Percentiles rank a stretch among this genome's conserved stretches.
These are phyloP conservation scores for Salarias fasciatus DNA, from an alignment of 2,797 vertebrate genomes.

Conservation along the genomic window DNA sequence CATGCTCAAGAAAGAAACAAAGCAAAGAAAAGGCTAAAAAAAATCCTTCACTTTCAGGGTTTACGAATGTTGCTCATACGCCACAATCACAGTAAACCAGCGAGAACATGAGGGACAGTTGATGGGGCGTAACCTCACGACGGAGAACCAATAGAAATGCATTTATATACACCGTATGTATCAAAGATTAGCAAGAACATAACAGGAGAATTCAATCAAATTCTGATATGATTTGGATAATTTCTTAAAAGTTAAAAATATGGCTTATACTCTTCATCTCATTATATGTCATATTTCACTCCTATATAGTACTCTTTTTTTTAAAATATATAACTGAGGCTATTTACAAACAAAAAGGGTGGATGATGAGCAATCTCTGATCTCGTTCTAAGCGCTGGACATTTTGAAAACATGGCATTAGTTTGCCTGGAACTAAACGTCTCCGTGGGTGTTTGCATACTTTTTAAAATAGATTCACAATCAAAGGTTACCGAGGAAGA, in stretches of 20 bases:
- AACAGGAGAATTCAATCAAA: slow-evolving; percentile 72
- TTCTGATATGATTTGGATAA: slow-evolving; percentile 80
- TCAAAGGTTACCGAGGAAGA: slow-evolving; percentile 13
- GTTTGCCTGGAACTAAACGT: slow-evolving; percentile 52
- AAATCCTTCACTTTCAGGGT: slow-evolving; percentile 43
- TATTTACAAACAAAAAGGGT: slow-evolving; percentile 84
- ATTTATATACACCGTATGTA: slow-evolving; percentile 73
- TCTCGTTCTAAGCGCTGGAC: slow-evolving; percentile 57
- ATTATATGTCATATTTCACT: slow-evolving; percentile 74
- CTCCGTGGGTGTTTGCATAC: slow-evolving; percentile 29
- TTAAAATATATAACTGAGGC: slow-evolving; percentile 58
- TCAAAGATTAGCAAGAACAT: slow-evolving; percentile 77
- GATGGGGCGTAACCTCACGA: slow-evolving; percentile 61
- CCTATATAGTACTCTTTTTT: slow-evolving; percentile 63
- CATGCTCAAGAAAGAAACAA: slow-evolving; percentile 63
- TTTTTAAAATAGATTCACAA: slow-evolving; percentile 25
- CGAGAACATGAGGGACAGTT: slow-evolving; percentile 45
- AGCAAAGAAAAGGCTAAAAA: not conserved
- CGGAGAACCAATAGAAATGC: slow-evolving; percentile 59
- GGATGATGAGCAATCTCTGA: slow-evolving; percentile 59
- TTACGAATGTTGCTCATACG: slow-evolving; percentile 24
- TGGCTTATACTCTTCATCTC: slow-evolving; percentile 86
- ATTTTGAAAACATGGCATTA: slow-evolving; percentile 41
- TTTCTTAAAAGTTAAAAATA: slow-evolving; percentile 85
- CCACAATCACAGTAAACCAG: slow-evolving; percentile 57